These are phyloP conservation scores for Eutolmus rufibarbis DNA, from an alignment of 2,888 invertebrate genomes.

Conservation along the genomic window DNA sequence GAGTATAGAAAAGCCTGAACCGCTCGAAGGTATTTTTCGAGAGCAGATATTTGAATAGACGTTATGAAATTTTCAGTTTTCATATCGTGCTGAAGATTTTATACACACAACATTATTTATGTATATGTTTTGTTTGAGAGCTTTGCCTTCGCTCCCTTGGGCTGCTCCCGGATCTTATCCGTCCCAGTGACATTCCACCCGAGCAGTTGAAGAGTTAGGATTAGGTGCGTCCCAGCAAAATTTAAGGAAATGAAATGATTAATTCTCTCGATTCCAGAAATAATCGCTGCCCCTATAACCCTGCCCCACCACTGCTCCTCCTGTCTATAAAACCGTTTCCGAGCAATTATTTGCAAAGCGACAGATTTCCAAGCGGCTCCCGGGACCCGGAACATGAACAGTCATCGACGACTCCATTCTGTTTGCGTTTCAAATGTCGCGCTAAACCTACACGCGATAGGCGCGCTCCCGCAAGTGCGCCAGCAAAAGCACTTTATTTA, in stretches of 20 bases:
- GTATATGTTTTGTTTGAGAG: conserved; percentile 48
- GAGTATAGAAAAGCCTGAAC: conserved; percentile 36
- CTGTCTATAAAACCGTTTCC: not conserved
- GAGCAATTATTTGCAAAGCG: not conserved
- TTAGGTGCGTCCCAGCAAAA: conserved; percentile 23
- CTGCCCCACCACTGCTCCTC: not conserved
- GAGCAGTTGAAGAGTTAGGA: conserved; percentile 2
- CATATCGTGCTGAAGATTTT: conserved; percentile 46
- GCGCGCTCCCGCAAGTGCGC: not conserved
- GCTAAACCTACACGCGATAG: not conserved
- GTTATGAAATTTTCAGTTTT: conserved; percentile 52
- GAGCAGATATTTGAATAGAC: conserved; percentile 52
- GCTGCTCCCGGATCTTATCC: not conserved
- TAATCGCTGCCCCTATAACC: not conserved
- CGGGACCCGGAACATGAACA: not conserved
- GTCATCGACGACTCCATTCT: not conserved
- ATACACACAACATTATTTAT: conserved; percentile 47
- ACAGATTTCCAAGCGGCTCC: not conserved
- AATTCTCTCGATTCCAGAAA: conserved; percentile 1
- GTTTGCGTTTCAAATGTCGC: not conserved
- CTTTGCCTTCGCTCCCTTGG: conserved; percentile 6
- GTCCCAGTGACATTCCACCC: conserved; percentile 22
- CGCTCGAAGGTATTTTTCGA: conserved; percentile 49
- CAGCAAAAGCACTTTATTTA: not conserved
- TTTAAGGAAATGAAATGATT: conserved; percentile 38